Evolutionary conservation across 2,797 vertebrate species (phyloP).

Genomic region (Simalia tracyae): DNA sequence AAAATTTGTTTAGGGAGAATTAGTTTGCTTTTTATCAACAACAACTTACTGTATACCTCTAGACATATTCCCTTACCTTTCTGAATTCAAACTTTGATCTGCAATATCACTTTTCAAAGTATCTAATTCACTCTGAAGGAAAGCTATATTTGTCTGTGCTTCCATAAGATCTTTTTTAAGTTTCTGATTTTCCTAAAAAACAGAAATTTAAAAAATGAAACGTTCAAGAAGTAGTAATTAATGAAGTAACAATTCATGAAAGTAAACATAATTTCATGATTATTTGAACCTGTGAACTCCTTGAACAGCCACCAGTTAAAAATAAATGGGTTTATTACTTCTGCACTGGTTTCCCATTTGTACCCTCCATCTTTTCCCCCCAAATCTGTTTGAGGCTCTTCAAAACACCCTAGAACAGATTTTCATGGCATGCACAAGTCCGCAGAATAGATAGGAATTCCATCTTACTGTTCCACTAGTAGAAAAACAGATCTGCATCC

Average conservation of each 20-base stretch:
- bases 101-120: slow-evolving; percentile 91
- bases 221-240: not conserved
- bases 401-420: not conserved
- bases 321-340: not conserved
- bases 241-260: not conserved
- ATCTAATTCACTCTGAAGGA: slow-evolving; percentile 93
- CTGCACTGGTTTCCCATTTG: not conserved
- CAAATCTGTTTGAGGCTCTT: not conserved
- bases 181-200: slow-evolving; percentile 88
- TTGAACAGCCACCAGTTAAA: not conserved
- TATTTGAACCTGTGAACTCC: not conserved
- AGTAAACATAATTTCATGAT: not conserved
- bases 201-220: slow-evolving; percentile 25
- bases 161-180: slow-evolving; percentile 92
- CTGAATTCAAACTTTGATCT: slow-evolving; percentile 89
- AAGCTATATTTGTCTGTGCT: slow-evolving; percentile 91
- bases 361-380: not conserved
- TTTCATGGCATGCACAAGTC: not conserved
- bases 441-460: not conserved
- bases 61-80: slow-evolving; percentile 76
- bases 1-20: slow-evolving; percentile 49
- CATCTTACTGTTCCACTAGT: not conserved
- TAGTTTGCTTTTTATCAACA: not conserved
- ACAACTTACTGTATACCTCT: not conserved
- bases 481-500: not conserved